Percentiles rank a stretch among this genome's conserved stretches.
phyloP scores from a whole-genome alignment of 2,888 invertebrate species.

The Drosophila lacicola region DNA sequence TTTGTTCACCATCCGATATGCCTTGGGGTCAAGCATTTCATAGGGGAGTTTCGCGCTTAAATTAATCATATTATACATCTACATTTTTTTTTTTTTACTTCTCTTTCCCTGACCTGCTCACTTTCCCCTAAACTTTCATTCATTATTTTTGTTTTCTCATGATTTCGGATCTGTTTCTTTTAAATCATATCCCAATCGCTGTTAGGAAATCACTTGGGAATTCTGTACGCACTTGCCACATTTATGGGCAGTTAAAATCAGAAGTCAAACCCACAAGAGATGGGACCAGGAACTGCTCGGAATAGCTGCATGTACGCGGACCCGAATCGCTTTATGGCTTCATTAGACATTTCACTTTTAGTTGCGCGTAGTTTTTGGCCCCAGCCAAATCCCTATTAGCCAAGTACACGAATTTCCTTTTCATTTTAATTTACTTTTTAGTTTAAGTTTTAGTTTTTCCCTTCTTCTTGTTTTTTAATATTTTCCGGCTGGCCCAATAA shows the following conservation, averaged over 20 bases:
- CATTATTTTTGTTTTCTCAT: slow-evolving; percentile 14
- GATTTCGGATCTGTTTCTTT: background rate
- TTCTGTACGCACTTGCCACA: slow-evolving; percentile 31
- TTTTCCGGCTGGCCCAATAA: slow-evolving; percentile 74
- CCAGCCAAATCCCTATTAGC: slow-evolving; percentile 20
- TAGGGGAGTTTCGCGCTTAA: no score
- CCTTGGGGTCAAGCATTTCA: no score
- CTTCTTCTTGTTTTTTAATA: slow-evolving; percentile 50
- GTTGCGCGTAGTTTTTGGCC: slow-evolving; percentile 9
- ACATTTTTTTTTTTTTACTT: background rate
- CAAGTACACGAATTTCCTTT: slow-evolving; percentile 59
- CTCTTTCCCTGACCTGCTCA: background rate
- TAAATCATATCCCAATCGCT: slow-evolving; percentile 1
- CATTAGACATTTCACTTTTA: slow-evolving; percentile 76
- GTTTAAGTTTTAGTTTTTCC: slow-evolving; percentile 5
- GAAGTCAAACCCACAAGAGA: slow-evolving; percentile 43
- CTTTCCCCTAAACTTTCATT: slow-evolving; percentile 25
- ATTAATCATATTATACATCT: no score
- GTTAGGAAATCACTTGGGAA: slow-evolving; percentile 47
- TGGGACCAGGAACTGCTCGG: slow-evolving; percentile 10
- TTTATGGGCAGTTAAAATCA: slow-evolving; percentile 50
- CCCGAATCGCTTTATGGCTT: slow-evolving; percentile 67
- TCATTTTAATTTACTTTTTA: slow-evolving; percentile 37
- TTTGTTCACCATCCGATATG: no score
- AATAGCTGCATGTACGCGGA: slow-evolving; percentile 60